Evolutionary conservation across 2,797 vertebrate species (phyloP).

Genomic region (Hypotaenidia philippensis): DNA sequence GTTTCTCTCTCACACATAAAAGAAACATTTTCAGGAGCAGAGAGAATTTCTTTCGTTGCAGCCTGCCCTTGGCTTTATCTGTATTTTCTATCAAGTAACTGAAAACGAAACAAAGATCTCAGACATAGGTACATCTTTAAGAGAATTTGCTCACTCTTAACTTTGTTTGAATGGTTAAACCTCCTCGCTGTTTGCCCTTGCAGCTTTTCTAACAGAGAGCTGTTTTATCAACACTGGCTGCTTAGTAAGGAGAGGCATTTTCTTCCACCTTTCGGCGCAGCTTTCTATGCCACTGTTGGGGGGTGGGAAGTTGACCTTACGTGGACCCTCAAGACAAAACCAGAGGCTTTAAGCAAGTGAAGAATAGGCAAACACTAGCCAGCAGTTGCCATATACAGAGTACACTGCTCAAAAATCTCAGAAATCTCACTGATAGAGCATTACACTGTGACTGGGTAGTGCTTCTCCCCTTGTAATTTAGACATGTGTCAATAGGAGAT

Average conservation of each 20-base stretch:
- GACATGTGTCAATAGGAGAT: constrained; percentile 63
- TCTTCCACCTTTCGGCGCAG: constrained; percentile 53
- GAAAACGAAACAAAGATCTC: constrained; percentile 55
- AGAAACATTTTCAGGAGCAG: constrained; percentile 29
- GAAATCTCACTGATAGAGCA: constrained; percentile 48
- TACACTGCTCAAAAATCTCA: constrained; percentile 61
- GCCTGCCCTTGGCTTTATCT: constrained; percentile 58
- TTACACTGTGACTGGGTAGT: constrained; percentile 40
- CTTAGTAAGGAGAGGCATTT: constrained; percentile 57
- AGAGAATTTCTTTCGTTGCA: background rate
- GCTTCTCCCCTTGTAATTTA: constrained; percentile 52
- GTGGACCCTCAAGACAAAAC: constrained; percentile 75
- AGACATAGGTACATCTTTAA: constrained; percentile 67
- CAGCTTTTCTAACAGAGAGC: constrained; percentile 71
- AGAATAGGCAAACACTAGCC: constrained; percentile 73
- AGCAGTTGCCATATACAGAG: constrained; percentile 75
- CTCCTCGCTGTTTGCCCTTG: constrained; percentile 70
- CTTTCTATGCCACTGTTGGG: constrained; percentile 60
- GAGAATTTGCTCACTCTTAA: constrained; percentile 69
- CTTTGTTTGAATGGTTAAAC: constrained; percentile 72
- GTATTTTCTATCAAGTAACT: constrained; percentile 57
- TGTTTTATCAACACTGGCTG: constrained; percentile 68
- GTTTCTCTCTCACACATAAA: background rate
- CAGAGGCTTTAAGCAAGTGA: constrained; percentile 57
- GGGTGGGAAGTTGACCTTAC: constrained; percentile 74